Evolutionary conservation across 1,140 invertebrate genomes (phyloP), one percentile per base, ranked within the genome.

Genomic region (Parasteatoda tepidariorum): DNA sequence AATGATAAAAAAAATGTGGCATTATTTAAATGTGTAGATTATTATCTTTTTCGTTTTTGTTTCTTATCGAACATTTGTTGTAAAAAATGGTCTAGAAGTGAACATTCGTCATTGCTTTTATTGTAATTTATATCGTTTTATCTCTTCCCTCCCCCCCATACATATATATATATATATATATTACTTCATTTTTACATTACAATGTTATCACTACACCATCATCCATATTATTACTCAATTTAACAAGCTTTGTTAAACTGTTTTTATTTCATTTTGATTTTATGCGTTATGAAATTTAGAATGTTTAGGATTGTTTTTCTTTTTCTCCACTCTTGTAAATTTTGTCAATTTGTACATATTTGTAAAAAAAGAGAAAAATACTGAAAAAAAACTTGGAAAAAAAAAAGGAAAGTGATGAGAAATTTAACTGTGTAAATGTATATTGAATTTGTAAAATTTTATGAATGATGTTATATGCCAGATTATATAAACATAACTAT

Each of bases 381-480:
- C n/a, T n/a, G n/a, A n/a, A n/a, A n/a, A n/a, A n/a, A n/a, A n/a
- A n/a, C n/a, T n/a, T n/a, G n/a, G n/a, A n/a, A n/a, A n/a, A n/a
- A n/a, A n/a, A n/a, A n/a, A n/a, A n/a, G n/a, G n/a, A n/a, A n/a
- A n/a, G n/a, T n/a, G n/a, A 48, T 75, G 15, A 75, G 33, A 75
- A 68, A 61, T 26, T 48, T 13, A 48, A 48, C 38, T 48, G 38
- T 75, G 59, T 66, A 66, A 41, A 75, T 75, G 54, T 75, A 75
- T 38, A 26, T 59, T 75, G 61, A 61, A 30, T 62, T 75, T 75
- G 73, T 75, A 75, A 75, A 75, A 38, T 75, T 75, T 75, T 75
- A 75, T 75, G 24, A 75, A 75, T 61, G 22, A 38, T 48, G 38
- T 48, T 48, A n/a, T 73, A 75, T 61, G 73, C 59, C 59, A 75